Conservation (phyloP, 2,113 vertebrate genomes). For the Chiloscyllium plagiosum region DNA sequence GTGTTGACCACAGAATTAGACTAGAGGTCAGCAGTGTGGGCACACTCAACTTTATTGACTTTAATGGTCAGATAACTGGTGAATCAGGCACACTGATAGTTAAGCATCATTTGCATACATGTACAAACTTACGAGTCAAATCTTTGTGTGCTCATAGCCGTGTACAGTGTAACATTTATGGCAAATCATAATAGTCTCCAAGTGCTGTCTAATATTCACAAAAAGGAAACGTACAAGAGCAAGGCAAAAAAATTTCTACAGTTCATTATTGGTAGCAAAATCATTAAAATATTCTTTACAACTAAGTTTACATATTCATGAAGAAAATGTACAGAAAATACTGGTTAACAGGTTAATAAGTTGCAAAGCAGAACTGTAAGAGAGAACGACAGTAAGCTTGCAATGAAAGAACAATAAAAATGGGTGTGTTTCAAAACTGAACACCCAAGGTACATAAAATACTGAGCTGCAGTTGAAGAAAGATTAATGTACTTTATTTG, state of each 20-base stretch:
- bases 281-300: not conserved
- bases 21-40: not conserved
- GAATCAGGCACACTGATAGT: not conserved
- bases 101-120: not conserved
- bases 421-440: not conserved
- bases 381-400: not conserved
- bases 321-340: not conserved
- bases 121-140: not conserved
- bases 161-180: not conserved
- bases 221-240: not conserved
- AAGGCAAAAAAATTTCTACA: not conserved
- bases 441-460: not conserved
- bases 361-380: not conserved
- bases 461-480: not conserved
- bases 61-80: not conserved
- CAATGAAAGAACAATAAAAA: not conserved
- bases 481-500: not conserved
- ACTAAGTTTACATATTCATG: not conserved
- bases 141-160: not conserved
- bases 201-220: not conserved
- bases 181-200: not conserved
- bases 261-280: not conserved
- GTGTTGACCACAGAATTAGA: not conserved
- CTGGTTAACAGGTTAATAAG: not conserved
- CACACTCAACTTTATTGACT: conserved; percentile 2